A percentile compares a stretch with the other conserved stretches of the same genome.
These are phyloP conservation scores for Salpingus planirostris DNA, from an alignment of 2,888 invertebrate genomes.

Conservation along the genomic window DNA sequence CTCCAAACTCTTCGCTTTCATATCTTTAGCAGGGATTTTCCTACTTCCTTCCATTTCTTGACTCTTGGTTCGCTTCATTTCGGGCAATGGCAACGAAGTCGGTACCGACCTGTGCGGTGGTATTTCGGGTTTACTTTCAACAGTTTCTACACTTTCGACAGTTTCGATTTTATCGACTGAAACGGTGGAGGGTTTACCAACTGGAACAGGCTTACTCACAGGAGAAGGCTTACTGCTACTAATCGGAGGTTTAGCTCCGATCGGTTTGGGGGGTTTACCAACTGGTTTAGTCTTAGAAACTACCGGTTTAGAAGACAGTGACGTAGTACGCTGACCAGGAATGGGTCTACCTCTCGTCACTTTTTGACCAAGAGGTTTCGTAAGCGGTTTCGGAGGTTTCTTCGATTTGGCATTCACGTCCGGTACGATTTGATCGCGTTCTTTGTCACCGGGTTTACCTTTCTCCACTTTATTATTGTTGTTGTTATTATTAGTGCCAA, in stretches of 20 bases:
- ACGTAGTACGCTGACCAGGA: too few species aligned
- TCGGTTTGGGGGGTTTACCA: slow-evolving; percentile 17
- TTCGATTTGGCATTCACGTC: slow-evolving; percentile 32
- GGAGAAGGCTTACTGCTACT: too few species aligned
- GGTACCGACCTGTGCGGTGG: too few species aligned
- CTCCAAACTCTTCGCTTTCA: slow-evolving; percentile 61
- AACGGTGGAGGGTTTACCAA: background rate
- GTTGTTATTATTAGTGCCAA: too few species aligned
- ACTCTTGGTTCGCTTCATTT: slow-evolving; percentile 45
- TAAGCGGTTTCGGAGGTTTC: slow-evolving; percentile 20
- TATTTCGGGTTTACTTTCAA: slow-evolving; percentile 18
- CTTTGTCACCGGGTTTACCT: slow-evolving; percentile 14
- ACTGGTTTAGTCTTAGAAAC: slow-evolving; percentile 5
- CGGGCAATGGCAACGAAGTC: background rate
- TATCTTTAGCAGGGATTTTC: slow-evolving; percentile 50
- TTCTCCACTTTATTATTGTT: slow-evolving; percentile 6
- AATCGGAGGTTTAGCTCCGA: too few species aligned
- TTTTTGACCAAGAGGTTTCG: background rate
- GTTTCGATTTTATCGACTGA: too few species aligned
- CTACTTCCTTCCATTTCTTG: slow-evolving; percentile 51
- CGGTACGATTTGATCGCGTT: slow-evolving; percentile 43
- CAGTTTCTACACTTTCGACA: too few species aligned
- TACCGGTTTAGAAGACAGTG: background rate
- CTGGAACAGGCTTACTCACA: too few species aligned
- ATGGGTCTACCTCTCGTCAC: background rate